phyloP scores from a whole-genome alignment of 2,113 vertebrate genomes.

The Pseudorasbora parva region DNA sequence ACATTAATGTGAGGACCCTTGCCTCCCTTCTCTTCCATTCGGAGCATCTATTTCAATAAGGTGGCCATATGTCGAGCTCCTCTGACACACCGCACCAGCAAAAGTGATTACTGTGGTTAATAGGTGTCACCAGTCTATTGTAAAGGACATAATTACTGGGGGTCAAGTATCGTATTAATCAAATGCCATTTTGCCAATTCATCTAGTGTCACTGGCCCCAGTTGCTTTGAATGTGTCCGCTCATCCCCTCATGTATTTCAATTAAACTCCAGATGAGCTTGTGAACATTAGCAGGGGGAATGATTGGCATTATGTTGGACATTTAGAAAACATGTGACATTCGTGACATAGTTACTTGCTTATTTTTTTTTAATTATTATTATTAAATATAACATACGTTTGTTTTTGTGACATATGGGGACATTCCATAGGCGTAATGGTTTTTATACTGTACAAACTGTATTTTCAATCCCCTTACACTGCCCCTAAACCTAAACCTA shows the following conservation, averaged over 20 bases:
- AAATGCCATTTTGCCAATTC: slow-evolving; percentile 57
- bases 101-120: slow-evolving; percentile 59
- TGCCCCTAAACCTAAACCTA: no score
- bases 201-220: slow-evolving; percentile 39
- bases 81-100: slow-evolving; percentile 48
- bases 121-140: slow-evolving; percentile 57
- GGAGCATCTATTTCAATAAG: slow-evolving; percentile 61
- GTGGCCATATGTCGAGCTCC: slow-evolving; percentile 62
- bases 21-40: slow-evolving; percentile 62
- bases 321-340: neutral
- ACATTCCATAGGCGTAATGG: no score
- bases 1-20: slow-evolving; percentile 61
- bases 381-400: no score
- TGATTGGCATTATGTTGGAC: slow-evolving; percentile 27
- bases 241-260: slow-evolving; percentile 54
- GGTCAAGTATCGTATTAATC: slow-evolving; percentile 64
- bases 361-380: no score
- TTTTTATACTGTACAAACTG: no score
- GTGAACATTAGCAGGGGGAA: slow-evolving; percentile 41
- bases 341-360: neutral
- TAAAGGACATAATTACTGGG: slow-evolving; percentile 54
- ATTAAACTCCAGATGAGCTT: slow-evolving; percentile 56
- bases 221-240: slow-evolving; percentile 36
- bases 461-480: no score
- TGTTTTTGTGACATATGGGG: no score